Percentiles rank a stretch among this genome's conserved stretches.
These are phyloP conservation scores for Romanogobio albipinnatus DNA, from an alignment of 2,113 vertebrate genomes.

Conservation along the genomic window DNA sequence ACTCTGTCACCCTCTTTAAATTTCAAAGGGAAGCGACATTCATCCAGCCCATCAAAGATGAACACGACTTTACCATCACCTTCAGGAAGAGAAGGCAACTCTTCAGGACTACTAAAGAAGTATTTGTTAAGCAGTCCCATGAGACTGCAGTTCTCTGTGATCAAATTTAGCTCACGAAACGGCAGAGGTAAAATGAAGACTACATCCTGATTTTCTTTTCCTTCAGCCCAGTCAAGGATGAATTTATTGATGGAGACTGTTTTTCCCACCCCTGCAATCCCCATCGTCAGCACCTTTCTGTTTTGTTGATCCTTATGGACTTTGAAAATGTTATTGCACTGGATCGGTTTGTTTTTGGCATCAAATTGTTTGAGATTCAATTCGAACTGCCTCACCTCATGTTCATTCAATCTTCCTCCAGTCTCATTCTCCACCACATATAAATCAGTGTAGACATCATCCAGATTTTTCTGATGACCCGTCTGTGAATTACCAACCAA, in stretches of 20 bases:
- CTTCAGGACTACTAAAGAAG: neutral
- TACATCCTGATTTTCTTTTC: constrained; percentile 30
- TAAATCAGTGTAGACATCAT: no score
- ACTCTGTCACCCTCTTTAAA: no score
- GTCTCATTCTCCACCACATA: no score
- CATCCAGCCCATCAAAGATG: no score
- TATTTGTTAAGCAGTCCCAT: neutral
- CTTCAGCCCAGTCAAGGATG: constrained; percentile 30
- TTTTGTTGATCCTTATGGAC: neutral
- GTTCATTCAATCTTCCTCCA: no score
- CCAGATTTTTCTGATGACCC: neutral
- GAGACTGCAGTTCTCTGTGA: neutral
- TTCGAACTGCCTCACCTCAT: no score
- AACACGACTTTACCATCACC: no score
- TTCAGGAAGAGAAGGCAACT: neutral
- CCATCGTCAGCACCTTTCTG: constrained; percentile 35
- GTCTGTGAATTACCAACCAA: constrained; percentile 14
- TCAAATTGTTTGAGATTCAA: no score
- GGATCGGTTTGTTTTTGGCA: no score
- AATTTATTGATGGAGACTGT: constrained; percentile 51
- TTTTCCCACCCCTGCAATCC: constrained; percentile 31
- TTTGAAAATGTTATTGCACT: no score
- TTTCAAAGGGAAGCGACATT: no score
- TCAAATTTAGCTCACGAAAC: constrained; percentile 36
- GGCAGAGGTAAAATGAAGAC: constrained; percentile 50